Conservation (phyloP, 2,888 invertebrate species). For the Timema podura region DNA sequence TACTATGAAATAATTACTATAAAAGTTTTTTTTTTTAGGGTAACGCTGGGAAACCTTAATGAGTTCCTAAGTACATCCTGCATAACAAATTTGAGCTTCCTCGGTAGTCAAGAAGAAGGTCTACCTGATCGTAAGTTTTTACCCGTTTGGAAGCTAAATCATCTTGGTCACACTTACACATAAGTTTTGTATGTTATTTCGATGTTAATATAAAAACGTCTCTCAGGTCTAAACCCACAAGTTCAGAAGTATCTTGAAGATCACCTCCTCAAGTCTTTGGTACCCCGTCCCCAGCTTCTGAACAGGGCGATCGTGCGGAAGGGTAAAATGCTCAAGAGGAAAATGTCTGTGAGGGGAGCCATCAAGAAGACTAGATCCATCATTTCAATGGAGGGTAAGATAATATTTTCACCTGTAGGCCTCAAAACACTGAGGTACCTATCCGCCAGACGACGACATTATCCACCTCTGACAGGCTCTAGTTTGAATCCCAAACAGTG, state of each 20-base stretch:
- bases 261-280: conserved; percentile 75
- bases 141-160: neutral
- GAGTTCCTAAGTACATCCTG: conserved; percentile 97
- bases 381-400: conserved; percentile 74
- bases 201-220: conserved; percentile 9
- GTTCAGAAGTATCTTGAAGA: conserved; percentile 85
- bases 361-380: conserved; percentile 92
- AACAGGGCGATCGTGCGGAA: conserved; percentile 49
- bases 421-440: no score
- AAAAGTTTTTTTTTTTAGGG: conserved; percentile 50
- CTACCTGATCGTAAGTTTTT: conserved; percentile 65
- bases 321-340: conserved; percentile 56
- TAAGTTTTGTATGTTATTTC: conserved; percentile 3
- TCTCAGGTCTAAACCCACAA: conserved; percentile 67
- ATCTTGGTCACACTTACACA: neutral
- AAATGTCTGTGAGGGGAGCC: conserved; percentile 87
- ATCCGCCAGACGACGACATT: no score
- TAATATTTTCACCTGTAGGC: no score
- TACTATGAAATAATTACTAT: neutral
- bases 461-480: no score
- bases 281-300: conserved; percentile 64
- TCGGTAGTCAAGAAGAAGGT: conserved; percentile 90
- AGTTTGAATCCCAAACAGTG: no score
- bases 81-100: conserved; percentile 92
- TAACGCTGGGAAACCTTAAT: conserved; percentile 88